Evolutionary conservation across 2,113 vertebrate genomes (phyloP).

Genomic region (Emydocephalus ijimae): DNA sequence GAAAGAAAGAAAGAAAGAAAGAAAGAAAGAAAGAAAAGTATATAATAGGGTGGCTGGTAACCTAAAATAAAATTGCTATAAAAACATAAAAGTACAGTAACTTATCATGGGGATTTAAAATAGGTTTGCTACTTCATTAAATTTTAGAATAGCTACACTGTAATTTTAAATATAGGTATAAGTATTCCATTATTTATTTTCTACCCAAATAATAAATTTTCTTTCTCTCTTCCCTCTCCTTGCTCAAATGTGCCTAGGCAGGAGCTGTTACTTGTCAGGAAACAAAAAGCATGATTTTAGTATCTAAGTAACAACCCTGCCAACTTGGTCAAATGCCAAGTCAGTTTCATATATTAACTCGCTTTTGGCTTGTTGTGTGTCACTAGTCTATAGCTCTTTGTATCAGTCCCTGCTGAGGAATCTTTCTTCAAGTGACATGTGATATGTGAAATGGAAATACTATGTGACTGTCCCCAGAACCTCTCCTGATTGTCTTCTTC

Average conservation of each 20-base stretch:
- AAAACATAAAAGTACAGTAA: neutral
- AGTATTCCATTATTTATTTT: neutral
- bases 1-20: no score
- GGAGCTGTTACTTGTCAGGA: constrained; percentile 39
- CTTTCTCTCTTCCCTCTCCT: neutral
- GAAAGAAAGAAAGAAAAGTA: no score
- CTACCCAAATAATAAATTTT: neutral
- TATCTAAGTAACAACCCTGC: constrained; percentile 4
- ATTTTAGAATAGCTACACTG: neutral
- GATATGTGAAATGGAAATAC: constrained; percentile 20
- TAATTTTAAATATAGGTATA: neutral
- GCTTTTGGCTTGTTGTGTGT: neutral
- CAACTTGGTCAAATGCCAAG: constrained; percentile 11
- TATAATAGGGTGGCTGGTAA: no score
- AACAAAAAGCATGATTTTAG: neutral
- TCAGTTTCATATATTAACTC: constrained; percentile 33
- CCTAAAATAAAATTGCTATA: neutral
- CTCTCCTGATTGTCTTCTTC: neutral
- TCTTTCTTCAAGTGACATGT: neutral
- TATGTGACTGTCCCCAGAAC: neutral
- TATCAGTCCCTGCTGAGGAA: constrained; percentile 10
- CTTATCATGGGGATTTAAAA: neutral
- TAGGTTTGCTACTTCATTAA: neutral
- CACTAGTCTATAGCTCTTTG: constrained; percentile 25
- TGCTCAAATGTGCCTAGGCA: neutral